Evolutionary conservation across 2,888 invertebrate genomes (phyloP).

Genomic region (Heliconius cydno): DNA sequence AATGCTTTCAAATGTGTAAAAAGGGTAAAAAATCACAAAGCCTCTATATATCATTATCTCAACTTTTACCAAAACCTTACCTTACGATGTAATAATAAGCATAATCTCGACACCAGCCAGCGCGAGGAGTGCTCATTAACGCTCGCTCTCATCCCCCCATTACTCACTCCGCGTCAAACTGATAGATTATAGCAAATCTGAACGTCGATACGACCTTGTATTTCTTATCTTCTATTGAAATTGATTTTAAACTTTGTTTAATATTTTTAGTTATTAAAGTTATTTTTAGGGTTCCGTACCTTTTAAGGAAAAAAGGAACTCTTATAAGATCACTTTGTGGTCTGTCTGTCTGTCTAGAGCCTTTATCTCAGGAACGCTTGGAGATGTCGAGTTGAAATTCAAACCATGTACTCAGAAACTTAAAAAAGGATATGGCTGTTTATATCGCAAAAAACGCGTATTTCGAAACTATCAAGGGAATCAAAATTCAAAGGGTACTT

Average conservation of each 20-base stretch:
- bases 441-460: too few species aligned
- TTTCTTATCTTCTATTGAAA: constrained; percentile 13
- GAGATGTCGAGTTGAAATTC: too few species aligned
- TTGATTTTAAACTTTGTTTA: neutral
- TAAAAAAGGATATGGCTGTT: too few species aligned
- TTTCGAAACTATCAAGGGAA: too few species aligned
- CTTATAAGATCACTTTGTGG: too few species aligned
- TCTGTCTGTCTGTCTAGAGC: too few species aligned
- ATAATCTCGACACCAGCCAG: neutral
- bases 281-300: neutral
- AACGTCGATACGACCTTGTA: constrained; percentile 16
- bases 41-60: neutral
- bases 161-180: constrained; percentile 18
- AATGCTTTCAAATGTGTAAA: too few species aligned
- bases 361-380: too few species aligned
- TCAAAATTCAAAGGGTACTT: too few species aligned
- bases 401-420: too few species aligned
- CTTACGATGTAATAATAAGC: neutral
- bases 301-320: too few species aligned
- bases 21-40: too few species aligned
- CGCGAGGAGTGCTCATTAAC: neutral
- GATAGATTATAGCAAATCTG: constrained; percentile 15
- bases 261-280: neutral
- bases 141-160: neutral
- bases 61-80: neutral